Evolutionary conservation across 2,797 vertebrate species (phyloP), one percentile per base, ranked within the genome.

Genomic region (Cuculus canorus): DNA sequence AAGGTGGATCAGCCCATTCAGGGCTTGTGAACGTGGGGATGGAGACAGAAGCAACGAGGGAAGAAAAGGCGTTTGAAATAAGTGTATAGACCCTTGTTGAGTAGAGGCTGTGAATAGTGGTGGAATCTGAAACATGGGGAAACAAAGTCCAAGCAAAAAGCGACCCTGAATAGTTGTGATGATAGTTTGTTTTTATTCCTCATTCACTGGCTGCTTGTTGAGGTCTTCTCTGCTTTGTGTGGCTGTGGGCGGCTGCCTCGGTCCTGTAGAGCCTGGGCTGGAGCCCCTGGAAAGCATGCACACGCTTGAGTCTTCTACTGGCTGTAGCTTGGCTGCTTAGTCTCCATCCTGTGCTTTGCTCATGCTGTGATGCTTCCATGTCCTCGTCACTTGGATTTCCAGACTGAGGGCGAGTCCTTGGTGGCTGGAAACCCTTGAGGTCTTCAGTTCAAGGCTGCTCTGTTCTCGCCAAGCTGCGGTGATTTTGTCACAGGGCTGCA

Each of bases 401-500:
- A 24, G 50, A 8, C 30, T 19, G 9, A 69, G 63, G 64, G 39
- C 68, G 43, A 43, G 32, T 33, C 87, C 11, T 45, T 10, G 9
- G 70, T 1, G 2, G 37, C 69, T n/a, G 45, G 15, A 81, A 23
- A 41, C 23, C 1, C 1, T n/a, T 60, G 11, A 83, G 54, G 45
- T 19, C 37, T 71, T 24, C 8, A 63, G 33, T 35, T 73, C 33
- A 33, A 81, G 86, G 92, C 77, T 82, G n/a, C 45, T 33, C 8
- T 41, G 69, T 22, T 68, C 50, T 80, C 3, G 7, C 27, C 11
- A 21, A 81, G n/a, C 23, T 37, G 2, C 0, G 17, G 66, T 70
- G 88, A 72, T 77, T 92, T 82, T 56, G 54, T 86, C 77, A 69
- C 23, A 30, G 83, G 65, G 59, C 82, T 78, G 21, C 66, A 39